Conservation (phyloP, 35 echinoderm and acorn worm genomes). For the Stichopus chloronotus region DNA sequence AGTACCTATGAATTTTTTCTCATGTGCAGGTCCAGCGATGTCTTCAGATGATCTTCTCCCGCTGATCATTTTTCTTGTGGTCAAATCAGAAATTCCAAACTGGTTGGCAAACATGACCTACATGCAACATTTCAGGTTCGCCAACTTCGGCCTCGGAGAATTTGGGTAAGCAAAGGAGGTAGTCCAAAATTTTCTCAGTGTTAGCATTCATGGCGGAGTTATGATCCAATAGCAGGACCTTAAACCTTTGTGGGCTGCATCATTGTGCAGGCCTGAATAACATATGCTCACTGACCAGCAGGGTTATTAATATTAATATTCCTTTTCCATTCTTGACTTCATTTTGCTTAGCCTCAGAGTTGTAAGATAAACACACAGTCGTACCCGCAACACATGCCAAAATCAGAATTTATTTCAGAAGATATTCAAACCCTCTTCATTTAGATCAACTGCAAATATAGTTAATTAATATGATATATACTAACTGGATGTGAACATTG, state of each 20-base stretch:
- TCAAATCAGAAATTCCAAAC: conserved; percentile 97
- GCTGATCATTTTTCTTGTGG: conserved; percentile 88
- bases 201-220: neutral
- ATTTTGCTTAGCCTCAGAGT: no score
- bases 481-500: no score
- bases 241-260: neutral
- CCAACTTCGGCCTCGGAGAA: conserved; percentile 90
- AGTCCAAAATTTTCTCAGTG: neutral
- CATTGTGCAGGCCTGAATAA: neutral
- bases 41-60: conserved; percentile 96
- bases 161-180: conserved; percentile 76
- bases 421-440: no score
- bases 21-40: conserved; percentile 70
- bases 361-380: no score
- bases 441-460: no score
- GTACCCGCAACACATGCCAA: no score
- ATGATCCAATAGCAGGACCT: neutral
- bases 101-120: conserved; percentile 94
- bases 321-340: no score
- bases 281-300: no score
- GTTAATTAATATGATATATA: no score
- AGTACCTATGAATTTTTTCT: neutral
- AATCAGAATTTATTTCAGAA: no score
- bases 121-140: conserved; percentile 96
- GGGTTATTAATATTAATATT: no score